Percentiles rank a stretch among this genome's conserved stretches.
Evolutionary conservation across 2,797 vertebrate genomes (phyloP).

Genomic region (Macropodus opercularis): DNA sequence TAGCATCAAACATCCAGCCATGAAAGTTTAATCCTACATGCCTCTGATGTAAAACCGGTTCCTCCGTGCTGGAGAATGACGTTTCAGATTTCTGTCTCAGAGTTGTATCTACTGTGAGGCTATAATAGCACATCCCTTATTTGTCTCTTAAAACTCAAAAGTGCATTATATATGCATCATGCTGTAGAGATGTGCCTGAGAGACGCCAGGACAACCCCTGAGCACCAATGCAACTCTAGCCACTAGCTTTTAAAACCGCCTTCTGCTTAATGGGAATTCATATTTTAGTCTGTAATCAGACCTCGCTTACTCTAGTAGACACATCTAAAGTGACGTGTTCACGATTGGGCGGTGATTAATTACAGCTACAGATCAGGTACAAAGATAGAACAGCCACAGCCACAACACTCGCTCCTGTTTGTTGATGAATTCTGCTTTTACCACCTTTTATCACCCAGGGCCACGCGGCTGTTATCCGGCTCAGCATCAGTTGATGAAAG

Average conservation of each 20-base stretch:
- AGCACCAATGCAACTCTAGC: slow-evolving; percentile 44
- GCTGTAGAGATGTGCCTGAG: slow-evolving; percentile 26
- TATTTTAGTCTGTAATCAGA: slow-evolving; percentile 64
- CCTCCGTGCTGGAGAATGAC: not conserved
- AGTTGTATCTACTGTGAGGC: slow-evolving; percentile 14
- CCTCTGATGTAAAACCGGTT: slow-evolving; percentile 14
- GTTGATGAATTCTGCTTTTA: slow-evolving; percentile 42
- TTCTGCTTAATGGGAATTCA: slow-evolving; percentile 55
- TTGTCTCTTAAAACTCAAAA: slow-evolving; percentile 31
- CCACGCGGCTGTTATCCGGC: slow-evolving; percentile 15
- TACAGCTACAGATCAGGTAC: slow-evolving; percentile 44
- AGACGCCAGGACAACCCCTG: slow-evolving; percentile 23
- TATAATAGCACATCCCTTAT: slow-evolving; percentile 12
- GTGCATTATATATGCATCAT: slow-evolving; percentile 39
- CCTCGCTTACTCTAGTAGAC: slow-evolving; percentile 36
- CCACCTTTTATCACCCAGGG: slow-evolving; percentile 43
- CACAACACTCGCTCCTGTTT: slow-evolving; percentile 4
- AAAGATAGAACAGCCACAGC: slow-evolving; percentile 25
- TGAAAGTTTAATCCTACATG: slow-evolving; percentile 31
- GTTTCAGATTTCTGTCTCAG: slow-evolving; percentile 10
- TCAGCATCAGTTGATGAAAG: slow-evolving; percentile 47
- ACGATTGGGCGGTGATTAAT: slow-evolving; percentile 60
- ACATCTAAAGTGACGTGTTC: slow-evolving; percentile 59
- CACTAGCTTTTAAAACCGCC: slow-evolving; percentile 46
- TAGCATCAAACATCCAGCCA: slow-evolving; percentile 29